These are phyloP conservation scores for Ginglymostoma cirratum DNA, from an alignment of 2,113 vertebrate species.

Conservation along the genomic window DNA sequence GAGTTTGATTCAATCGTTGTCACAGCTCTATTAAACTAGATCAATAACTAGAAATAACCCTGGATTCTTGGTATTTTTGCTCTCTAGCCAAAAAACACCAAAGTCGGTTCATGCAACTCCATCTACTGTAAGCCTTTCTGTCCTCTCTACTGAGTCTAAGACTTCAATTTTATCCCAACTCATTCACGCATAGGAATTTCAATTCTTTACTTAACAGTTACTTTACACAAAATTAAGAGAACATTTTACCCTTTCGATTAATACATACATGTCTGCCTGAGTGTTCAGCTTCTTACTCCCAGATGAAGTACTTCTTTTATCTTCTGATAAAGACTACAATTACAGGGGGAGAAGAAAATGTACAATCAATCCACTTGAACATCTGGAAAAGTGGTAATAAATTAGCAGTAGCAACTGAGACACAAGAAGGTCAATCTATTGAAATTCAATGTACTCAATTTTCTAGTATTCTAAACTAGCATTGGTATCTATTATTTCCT, in stretches of 20 bases:
- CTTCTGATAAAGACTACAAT: slow-evolving; percentile 23
- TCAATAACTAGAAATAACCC: neutral
- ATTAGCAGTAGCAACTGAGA: neutral
- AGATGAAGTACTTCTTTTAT: slow-evolving; percentile 25
- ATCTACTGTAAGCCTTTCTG: neutral
- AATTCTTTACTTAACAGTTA: neutral
- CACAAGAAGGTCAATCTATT: neutral
- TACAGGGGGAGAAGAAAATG: neutral
- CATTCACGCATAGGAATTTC: neutral
- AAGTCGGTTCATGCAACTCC: too few species aligned
- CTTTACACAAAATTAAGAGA: neutral
- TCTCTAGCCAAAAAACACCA: neutral
- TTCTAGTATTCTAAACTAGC: neutral
- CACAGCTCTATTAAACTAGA: neutral
- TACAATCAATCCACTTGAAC: neutral
- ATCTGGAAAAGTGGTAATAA: neutral
- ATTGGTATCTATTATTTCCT: neutral
- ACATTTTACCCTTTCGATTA: neutral
- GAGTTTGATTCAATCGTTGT: neutral
- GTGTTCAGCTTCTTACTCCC: slow-evolving; percentile 26
- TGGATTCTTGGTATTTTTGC: neutral
- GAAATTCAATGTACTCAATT: too few species aligned
- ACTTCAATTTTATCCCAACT: neutral
- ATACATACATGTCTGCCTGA: slow-evolving; percentile 7
- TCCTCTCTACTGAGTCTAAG: neutral